Percentiles rank a stretch among this genome's conserved stretches.
phyloP scores from a whole-genome alignment of 2,113 vertebrate species.

The Gila orcuttii region DNA sequence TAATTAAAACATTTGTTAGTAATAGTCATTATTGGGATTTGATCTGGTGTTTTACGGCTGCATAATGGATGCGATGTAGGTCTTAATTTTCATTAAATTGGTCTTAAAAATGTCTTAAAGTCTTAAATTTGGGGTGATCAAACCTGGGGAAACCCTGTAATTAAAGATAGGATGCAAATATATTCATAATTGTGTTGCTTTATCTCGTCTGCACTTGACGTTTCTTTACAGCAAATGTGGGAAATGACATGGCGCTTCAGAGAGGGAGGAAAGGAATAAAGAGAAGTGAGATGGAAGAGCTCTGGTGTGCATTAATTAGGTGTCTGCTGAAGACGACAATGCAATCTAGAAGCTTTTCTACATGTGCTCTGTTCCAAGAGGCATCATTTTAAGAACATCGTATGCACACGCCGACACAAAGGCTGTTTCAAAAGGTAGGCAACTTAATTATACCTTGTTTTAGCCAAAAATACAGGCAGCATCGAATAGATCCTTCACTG shows the following conservation, averaged over 20 bases:
- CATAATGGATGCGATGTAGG: too few relatives aligned
- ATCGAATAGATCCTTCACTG: neutral
- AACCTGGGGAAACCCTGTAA: too few relatives aligned
- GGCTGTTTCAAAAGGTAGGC: neutral
- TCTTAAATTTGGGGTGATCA: too few relatives aligned
- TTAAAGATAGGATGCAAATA: constrained; percentile 77
- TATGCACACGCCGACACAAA: neutral
- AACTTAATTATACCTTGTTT: neutral
- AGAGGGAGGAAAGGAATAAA: constrained; percentile 18
- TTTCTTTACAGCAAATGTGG: constrained; percentile 65
- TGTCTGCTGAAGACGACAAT: constrained; percentile 46
- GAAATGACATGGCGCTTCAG: constrained; percentile 52
- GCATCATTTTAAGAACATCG: neutral
- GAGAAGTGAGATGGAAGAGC: constrained; percentile 18
- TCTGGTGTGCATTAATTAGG: constrained; percentile 52
- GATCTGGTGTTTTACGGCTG: too few relatives aligned
- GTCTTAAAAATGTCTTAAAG: too few relatives aligned
- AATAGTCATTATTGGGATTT: too few relatives aligned
- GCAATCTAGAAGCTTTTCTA: constrained; percentile 44
- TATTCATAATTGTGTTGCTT: constrained; percentile 75
- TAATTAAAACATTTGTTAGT: too few relatives aligned
- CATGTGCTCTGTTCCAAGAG: constrained; percentile 40
- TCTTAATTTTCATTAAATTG: too few relatives aligned
- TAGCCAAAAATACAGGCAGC: neutral
- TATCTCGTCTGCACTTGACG: constrained; percentile 72